phyloP scores from a whole-genome alignment of 2,113 vertebrate species.

The Symphodus melops region DNA sequence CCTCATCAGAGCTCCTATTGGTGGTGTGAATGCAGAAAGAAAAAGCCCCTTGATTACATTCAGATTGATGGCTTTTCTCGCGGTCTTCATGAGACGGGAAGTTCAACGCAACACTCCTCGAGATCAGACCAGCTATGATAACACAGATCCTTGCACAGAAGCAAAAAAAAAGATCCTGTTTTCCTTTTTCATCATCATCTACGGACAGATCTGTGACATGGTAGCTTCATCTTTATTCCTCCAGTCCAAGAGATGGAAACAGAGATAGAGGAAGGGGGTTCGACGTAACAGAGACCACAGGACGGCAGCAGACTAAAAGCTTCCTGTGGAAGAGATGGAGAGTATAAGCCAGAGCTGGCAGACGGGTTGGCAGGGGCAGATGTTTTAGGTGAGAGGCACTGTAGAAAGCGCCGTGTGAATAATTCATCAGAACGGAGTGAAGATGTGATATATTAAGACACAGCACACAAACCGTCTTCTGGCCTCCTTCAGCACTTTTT shows the following conservation, averaged over 20 bases:
- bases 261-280: constrained; percentile 59
- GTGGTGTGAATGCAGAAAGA: background rate
- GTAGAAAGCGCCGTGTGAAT: constrained; percentile 74
- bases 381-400: constrained; percentile 75
- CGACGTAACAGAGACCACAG: constrained; percentile 63
- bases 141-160: constrained; percentile 13
- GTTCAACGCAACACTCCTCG: background rate
- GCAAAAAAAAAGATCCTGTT: constrained; percentile 33
- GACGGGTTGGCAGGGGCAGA: constrained; percentile 69
- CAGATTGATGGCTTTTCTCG: background rate
- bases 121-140: background rate
- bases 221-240: constrained; percentile 52
- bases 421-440: constrained; percentile 77
- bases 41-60: background rate
- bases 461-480: constrained; percentile 57
- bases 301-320: constrained; percentile 75
- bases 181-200: constrained; percentile 15
- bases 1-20: background rate
- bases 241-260: constrained; percentile 55
- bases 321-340: constrained; percentile 65
- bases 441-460: constrained; percentile 80
- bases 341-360: constrained; percentile 51
- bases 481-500: constrained; percentile 67
- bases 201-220: constrained; percentile 34
- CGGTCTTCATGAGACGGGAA: background rate